Conservation (phyloP, 2,113 vertebrate species). For the Tetrax tetrax region DNA sequence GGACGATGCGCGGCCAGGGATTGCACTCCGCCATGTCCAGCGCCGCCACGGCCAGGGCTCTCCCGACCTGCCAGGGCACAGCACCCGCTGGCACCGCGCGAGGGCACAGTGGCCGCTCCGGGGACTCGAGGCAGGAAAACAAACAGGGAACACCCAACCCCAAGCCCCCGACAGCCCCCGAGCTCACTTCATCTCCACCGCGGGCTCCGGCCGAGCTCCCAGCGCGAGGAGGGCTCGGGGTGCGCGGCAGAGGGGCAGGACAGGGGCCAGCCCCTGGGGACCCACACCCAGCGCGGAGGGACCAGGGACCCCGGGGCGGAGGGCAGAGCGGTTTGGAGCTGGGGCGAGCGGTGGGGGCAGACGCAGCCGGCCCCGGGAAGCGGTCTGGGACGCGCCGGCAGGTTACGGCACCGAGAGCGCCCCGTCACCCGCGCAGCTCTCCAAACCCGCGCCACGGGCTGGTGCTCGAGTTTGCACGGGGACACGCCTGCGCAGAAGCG, state of each 20-base stretch:
- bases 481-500: neutral
- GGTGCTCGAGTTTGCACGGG: neutral
- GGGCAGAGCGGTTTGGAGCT: neutral
- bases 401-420: too few relatives aligned
- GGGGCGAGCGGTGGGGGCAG: neutral
- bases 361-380: neutral
- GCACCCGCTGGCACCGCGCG: neutral
- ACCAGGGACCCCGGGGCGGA: too few relatives aligned
- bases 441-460: neutral
- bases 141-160: neutral
- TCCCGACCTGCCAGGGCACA: constrained; percentile 81
- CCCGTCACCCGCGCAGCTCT: neutral
- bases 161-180: neutral
- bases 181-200: too few relatives aligned
- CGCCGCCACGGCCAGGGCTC: constrained; percentile 88
- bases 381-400: neutral
- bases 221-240: neutral
- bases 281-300: too few relatives aligned
- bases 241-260: too few relatives aligned
- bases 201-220: neutral
- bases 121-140: neutral
- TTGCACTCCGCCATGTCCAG: constrained; percentile 94
- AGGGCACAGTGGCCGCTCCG: neutral
- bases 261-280: too few relatives aligned
- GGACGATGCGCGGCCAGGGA: constrained; percentile 91